These are phyloP conservation scores for Istiophorus platypterus DNA, from an alignment of 2,113 vertebrate genomes.

Conservation along the genomic window DNA sequence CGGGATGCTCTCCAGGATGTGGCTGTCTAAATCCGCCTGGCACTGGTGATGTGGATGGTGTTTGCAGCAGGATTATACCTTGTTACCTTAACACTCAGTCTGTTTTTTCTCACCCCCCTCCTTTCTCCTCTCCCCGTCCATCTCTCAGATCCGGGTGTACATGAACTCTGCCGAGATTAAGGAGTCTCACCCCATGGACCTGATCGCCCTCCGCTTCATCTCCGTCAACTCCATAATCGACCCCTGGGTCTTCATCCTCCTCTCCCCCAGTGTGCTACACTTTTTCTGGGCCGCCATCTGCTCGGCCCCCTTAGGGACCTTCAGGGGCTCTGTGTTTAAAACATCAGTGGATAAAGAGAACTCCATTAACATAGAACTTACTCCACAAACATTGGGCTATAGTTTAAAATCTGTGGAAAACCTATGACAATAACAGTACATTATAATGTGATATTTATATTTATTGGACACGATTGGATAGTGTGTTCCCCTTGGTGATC, in stretches of 20 bases:
- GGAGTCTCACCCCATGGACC: conserved; percentile 75
- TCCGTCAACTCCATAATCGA: conserved; percentile 93
- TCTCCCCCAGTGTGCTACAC: conserved; percentile 89
- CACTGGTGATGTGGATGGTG: not conserved
- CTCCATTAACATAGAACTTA: conserved; percentile 22
- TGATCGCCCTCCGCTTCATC: conserved; percentile 89
- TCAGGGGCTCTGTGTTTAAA: conserved; percentile 56
- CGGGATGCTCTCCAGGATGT: conserved; percentile 33
- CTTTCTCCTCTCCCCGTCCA: not conserved
- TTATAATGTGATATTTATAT: conserved; percentile 37
- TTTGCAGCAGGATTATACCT: not conserved
- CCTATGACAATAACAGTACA: conserved; percentile 37
- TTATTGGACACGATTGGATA: conserved; percentile 39
- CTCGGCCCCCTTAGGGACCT: conserved; percentile 11
- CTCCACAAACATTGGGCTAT: not conserved
- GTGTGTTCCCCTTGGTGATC: not conserved
- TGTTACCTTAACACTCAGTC: not conserved
- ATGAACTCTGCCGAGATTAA: conserved; percentile 74
- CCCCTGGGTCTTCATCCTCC: conserved; percentile 94
- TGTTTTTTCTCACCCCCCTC: not conserved
- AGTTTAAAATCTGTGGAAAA: not conserved
- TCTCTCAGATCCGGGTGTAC: conserved; percentile 90
- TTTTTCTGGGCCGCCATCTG: conserved; percentile 85
- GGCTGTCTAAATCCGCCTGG: not conserved
- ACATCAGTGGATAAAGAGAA: conserved; percentile 50